Evolutionary conservation across 2,797 vertebrate genomes (phyloP), one percentile per base, ranked within the genome.

Genomic region (Enteromius thamalakanensis): DNA sequence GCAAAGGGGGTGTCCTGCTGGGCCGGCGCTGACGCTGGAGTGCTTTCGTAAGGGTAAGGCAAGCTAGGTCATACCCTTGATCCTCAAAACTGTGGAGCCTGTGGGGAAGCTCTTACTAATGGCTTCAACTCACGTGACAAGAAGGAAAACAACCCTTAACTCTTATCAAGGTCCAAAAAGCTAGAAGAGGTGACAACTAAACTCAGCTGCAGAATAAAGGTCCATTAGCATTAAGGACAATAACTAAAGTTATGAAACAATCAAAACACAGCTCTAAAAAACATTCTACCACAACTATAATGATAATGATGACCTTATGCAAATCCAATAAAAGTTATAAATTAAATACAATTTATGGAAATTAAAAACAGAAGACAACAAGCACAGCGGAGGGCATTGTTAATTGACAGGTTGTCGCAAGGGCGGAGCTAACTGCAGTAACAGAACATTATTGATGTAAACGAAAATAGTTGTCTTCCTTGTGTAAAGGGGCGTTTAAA

Each of bases 31-130:
- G 67, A 45, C 84, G 87, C 86, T 74, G 80, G 42, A 85, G 88
- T 88, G 84, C 85, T 86, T 89, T 86, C 58, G 58, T 87, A 87
- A 92, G 90, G 87, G 87, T 91, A 92, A 94, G 92, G 92, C 93
- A 91, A 92, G 64, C 1, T 80, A 82, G 91, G 89, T 83, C 91
- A 87, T 88, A 89, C 89, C 88, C 87, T 92, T 92, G 89, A 92
- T 93, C 93, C 91, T 91, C 89, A 87, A 91, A 90, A 91, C 75
- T 69, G 79, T 88, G 90, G 83, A 90, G 90, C 87, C 87, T 87
- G 90, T 89, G 91, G 91, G 92, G 91, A 89, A 92, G 85, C 75
- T 89, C 87, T 88, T 90, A 89, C 89, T 94, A 94, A 95, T 94
- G 92, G 93, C 89, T 86, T 87, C 83, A 88, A 85, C 90, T 92